phyloP scores from a whole-genome alignment of 2,113 vertebrate genomes.

The Barbus barbus region DNA sequence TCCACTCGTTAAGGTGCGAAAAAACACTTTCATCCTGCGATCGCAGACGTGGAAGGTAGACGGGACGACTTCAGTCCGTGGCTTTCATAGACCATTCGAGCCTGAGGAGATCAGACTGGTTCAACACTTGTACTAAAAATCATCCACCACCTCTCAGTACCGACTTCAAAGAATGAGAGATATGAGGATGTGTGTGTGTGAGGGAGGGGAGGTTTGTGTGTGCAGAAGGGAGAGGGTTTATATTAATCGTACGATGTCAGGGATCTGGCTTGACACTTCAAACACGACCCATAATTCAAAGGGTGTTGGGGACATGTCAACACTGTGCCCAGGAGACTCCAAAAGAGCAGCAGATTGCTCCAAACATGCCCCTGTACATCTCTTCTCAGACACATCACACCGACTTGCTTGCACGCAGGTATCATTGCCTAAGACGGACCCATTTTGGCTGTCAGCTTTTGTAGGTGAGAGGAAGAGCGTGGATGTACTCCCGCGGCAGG shows the following conservation, averaged over 20 bases:
- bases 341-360: conserved; percentile 26
- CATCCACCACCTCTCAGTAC: conserved; percentile 59
- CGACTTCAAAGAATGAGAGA: not conserved
- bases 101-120: conserved; percentile 32
- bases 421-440: conserved; percentile 21
- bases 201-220: conserved; percentile 4
- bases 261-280: conserved; percentile 48
- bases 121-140: conserved; percentile 63
- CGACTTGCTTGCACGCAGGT: conserved; percentile 1
- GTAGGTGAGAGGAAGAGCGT: not conserved
- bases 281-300: conserved; percentile 51
- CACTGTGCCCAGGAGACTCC: conserved; percentile 24
- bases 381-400: not conserved
- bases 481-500: conserved; percentile 9
- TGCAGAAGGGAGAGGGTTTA: conserved; percentile 40
- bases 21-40: not conserved
- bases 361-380: conserved; percentile 15
- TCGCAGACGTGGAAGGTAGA: not conserved
- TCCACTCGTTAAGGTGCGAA: not conserved
- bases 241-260: conserved; percentile 50
- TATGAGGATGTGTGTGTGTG: not conserved
- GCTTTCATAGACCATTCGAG: conserved; percentile 36
- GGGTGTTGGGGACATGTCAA: conserved; percentile 39
- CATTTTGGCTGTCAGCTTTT: conserved; percentile 2
- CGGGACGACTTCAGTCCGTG: not conserved